Evolutionary conservation across 2,797 vertebrate species (phyloP).

Genomic region (Pangasius djambal): DNA sequence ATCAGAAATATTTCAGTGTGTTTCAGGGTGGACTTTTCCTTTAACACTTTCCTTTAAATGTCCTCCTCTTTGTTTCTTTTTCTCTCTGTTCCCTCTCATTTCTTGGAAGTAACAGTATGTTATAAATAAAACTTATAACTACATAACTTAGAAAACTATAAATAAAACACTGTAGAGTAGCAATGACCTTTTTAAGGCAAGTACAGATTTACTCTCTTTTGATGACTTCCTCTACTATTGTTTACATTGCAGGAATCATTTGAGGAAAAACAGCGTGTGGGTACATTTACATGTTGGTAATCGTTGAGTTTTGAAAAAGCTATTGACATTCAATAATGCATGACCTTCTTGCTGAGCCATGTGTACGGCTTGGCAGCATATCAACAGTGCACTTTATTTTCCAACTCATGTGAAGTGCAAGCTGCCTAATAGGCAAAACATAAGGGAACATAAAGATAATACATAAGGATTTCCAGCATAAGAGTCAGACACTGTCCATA

Average conservation of each 20-base stretch:
- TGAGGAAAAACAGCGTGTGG: constrained; percentile 50
- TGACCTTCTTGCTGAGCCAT: constrained; percentile 28
- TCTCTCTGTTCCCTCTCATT: not conserved
- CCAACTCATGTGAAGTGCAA: constrained; percentile 41
- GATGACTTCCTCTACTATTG: constrained; percentile 12
- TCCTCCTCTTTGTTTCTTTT: not conserved
- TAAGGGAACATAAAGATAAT: constrained; percentile 2
- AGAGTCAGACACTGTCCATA: not conserved
- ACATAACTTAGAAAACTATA: too few species aligned
- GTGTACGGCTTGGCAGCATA: constrained; percentile 47
- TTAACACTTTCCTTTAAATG: not conserved
- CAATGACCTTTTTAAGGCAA: constrained; percentile 14
- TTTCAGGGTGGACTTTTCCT: not conserved
- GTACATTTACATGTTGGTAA: constrained; percentile 31
- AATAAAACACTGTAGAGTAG: not conserved
- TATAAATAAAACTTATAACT: constrained; percentile 15
- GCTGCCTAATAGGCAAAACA: constrained; percentile 38
- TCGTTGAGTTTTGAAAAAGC: constrained; percentile 25
- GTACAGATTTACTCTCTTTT: constrained; percentile 27
- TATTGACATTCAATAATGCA: constrained; percentile 28
- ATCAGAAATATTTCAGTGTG: not conserved
- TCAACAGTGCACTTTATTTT: constrained; percentile 51
- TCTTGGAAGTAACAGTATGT: not conserved
- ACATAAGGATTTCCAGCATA: not conserved
- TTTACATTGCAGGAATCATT: constrained; percentile 52